Conservation (phyloP, 2,113 vertebrate species). For the Falcunculus frontatus region DNA sequence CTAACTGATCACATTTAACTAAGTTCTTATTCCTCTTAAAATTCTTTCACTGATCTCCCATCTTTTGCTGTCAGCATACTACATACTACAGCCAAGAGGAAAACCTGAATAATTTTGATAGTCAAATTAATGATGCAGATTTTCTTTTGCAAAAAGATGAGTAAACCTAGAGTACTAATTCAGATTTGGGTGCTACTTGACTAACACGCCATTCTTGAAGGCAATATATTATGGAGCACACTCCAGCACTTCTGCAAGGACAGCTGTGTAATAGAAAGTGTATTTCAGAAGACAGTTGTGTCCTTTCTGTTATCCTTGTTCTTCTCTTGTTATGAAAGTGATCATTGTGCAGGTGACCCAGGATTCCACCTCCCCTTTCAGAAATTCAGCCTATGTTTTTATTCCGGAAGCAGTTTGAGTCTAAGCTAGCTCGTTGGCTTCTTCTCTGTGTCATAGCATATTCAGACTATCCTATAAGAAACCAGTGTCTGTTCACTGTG, state of each 20-base stretch:
- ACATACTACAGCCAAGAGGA: not conserved
- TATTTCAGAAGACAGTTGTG: not conserved
- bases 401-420: not conserved
- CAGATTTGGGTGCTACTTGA: not conserved
- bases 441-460: not conserved
- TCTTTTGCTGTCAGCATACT: not conserved
- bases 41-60: not conserved
- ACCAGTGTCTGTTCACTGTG: not conserved
- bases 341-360: not conserved
- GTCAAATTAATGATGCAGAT: not conserved
- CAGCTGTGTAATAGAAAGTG: not conserved
- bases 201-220: not conserved
- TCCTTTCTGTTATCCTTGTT: not conserved
- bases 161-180: not conserved
- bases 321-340: not conserved
- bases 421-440: not conserved
- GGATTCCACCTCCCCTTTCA: not conserved
- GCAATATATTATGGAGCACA: not conserved
- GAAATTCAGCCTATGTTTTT: not conserved
- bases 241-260: not conserved
- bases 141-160: not conserved
- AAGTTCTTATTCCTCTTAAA: not conserved
- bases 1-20: not conserved
- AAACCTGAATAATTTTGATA: not conserved
- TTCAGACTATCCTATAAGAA: not conserved